Evolutionary conservation across 2,888 invertebrate genomes (phyloP), one percentile per base, ranked within the genome.

Genomic region (Callyntrura guangdongensis): DNA sequence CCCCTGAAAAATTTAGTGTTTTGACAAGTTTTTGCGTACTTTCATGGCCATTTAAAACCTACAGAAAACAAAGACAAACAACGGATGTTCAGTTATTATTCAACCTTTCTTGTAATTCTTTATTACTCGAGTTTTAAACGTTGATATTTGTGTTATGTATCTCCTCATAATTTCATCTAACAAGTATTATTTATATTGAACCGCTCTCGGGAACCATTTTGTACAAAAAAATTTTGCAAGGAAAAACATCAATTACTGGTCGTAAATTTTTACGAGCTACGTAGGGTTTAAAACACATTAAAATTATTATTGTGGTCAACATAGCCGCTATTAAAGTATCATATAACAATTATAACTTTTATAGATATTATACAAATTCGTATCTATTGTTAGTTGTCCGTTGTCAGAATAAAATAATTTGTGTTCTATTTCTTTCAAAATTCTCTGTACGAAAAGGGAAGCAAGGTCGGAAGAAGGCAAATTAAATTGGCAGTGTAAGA

Each of bases 351-450:
- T 74, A 36, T 36, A 36, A 36, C n/a, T 72, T 85, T n/a, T 45
- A 1, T 45, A 22, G 59, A 74, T n/a, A n/a, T n/a, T 12, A 56
- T 56, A 56, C n/a, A 56, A n/a, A 3, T 56, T 56, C 56, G 12
- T 56, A n/a, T 3, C 61, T 36, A 36, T 36, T 36, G 36, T 36
- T 36, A 36, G 36, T 36, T 36, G 36, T 36, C 36, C 36, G 36
- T 64, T 64, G 22, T 25, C 64, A 64, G 36, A 36, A n/a, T 64
- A 64, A 67, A 47, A 49, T 25, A 47, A 53, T 81, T 81, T 69
- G 69, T 81, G 17, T 87, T 81, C 87, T 87, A 81, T 56, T 22
- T 87, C 81, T 87, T 49, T 25, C 56, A 56, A 45, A 47, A 27
- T 17, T 86, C 47, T 67, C 86, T 77, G 22, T 14, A 86, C 12